Conservation (phyloP, 2,888 invertebrate genomes). For the Agonopterix alstromeriana region DNA sequence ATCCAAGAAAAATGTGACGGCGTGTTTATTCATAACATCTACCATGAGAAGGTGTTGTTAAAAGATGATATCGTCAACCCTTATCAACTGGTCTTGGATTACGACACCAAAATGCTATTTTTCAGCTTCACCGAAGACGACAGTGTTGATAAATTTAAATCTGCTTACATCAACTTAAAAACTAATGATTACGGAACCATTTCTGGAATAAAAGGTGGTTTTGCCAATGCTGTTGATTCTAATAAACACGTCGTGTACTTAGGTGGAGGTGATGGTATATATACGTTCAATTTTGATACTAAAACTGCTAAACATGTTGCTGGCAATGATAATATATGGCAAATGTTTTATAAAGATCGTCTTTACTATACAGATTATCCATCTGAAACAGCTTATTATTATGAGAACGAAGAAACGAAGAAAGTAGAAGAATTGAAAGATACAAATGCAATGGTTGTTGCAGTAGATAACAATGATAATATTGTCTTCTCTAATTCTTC, state of each 20-base stretch:
- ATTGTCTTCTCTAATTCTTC: slow-evolving; percentile 31
- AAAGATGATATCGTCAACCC: slow-evolving; percentile 29
- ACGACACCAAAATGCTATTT: slow-evolving; percentile 45
- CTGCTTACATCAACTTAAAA: slow-evolving; percentile 41
- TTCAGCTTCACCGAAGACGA: slow-evolving; percentile 34
- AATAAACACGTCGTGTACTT: slow-evolving; percentile 37
- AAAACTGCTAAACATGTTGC: slow-evolving; percentile 27
- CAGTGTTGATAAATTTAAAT: slow-evolving; percentile 22
- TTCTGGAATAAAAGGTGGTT: slow-evolving; percentile 35
- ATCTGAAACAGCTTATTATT: slow-evolving; percentile 24
- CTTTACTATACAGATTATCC: slow-evolving; percentile 48
- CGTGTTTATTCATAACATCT: slow-evolving; percentile 16
- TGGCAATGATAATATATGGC: slow-evolving; percentile 46
- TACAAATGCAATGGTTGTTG: slow-evolving; percentile 23
- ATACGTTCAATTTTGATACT: slow-evolving; percentile 34
- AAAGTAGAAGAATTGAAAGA: slow-evolving; percentile 22
- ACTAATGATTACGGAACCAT: slow-evolving; percentile 33
- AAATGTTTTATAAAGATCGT: slow-evolving; percentile 48
- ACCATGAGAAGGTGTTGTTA: slow-evolving; percentile 27
- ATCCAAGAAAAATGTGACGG: slow-evolving; percentile 18
- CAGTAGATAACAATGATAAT: slow-evolving; percentile 23
- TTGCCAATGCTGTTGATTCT: slow-evolving; percentile 44
- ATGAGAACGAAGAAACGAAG: slow-evolving; percentile 16
- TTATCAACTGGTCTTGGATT: slow-evolving; percentile 50
- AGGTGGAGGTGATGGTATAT: slow-evolving; percentile 47